These are phyloP conservation scores for Chloroceryle aenea DNA, from an alignment of 2,113 vertebrate species.

Conservation along the genomic window DNA sequence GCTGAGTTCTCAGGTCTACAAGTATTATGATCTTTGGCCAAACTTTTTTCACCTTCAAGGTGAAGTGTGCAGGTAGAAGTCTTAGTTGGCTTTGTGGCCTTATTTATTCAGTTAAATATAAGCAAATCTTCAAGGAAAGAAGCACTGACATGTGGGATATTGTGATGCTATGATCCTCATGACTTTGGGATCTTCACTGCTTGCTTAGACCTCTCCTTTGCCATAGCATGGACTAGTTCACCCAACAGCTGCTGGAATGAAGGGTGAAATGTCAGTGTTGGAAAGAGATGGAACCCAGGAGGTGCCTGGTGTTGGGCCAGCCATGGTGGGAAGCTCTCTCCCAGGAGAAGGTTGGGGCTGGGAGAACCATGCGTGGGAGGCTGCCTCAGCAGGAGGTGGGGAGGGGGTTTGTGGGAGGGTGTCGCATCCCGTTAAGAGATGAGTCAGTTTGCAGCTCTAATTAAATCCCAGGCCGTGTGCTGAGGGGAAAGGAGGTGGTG, in stretches of 20 bases:
- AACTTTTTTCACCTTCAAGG: neutral
- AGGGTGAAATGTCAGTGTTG: neutral
- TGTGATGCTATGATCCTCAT: neutral
- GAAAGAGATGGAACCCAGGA: neutral
- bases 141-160: neutral
- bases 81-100: neutral
- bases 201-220: neutral
- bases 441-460: conserved; percentile 12
- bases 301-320: neutral
- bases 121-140: neutral
- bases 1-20: neutral
- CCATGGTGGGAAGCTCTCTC: neutral
- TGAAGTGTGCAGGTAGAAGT: neutral
- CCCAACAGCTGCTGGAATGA: neutral
- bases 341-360: neutral
- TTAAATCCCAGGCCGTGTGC: neutral
- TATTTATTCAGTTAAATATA: neutral
- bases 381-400: neutral
- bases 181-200: neutral
- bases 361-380: neutral
- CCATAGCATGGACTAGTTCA: neutral
- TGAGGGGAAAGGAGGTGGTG: neutral
- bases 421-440: neutral
- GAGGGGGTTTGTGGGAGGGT: neutral
- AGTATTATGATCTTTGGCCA: neutral